Conservation (phyloP, 1,140 invertebrate species). For the Cyclargus thomasi region DNA sequence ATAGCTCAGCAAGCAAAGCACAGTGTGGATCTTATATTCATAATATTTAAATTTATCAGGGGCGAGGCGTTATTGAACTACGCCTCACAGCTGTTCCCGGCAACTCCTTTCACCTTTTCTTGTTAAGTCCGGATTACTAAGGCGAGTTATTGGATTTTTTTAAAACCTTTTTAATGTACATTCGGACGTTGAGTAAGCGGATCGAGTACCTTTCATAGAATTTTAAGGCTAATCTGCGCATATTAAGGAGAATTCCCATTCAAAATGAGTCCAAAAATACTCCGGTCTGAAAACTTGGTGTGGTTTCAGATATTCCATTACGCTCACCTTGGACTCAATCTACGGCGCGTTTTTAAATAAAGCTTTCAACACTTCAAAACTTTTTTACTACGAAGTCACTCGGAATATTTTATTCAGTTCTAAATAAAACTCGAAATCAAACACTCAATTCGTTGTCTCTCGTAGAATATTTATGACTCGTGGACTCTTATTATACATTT, state of each 20-base stretch:
- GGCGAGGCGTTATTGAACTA: neutral
- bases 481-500: neutral
- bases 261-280: neutral
- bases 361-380: too few relatives aligned
- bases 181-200: neutral
- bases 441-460: neutral
- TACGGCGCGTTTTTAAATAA: too few relatives aligned
- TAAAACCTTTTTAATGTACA: neutral
- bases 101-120: neutral
- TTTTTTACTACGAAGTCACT: too few relatives aligned
- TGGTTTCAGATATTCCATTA: too few relatives aligned
- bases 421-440: neutral
- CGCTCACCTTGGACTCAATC: too few relatives aligned
- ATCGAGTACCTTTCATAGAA: neutral
- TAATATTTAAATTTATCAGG: neutral
- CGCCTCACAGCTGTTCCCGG: neutral
- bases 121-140: neutral
- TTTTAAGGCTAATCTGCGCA: neutral
- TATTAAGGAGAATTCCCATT: neutral
- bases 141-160: neutral
- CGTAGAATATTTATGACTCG: too few relatives aligned
- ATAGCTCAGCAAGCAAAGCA: too few relatives aligned
- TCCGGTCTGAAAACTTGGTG: too few relatives aligned
- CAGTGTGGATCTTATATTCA: too few relatives aligned
- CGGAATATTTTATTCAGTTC: neutral